Evolutionary conservation across 2,113 vertebrate genomes (phyloP).

Genomic region (Mungos mungo): DNA sequence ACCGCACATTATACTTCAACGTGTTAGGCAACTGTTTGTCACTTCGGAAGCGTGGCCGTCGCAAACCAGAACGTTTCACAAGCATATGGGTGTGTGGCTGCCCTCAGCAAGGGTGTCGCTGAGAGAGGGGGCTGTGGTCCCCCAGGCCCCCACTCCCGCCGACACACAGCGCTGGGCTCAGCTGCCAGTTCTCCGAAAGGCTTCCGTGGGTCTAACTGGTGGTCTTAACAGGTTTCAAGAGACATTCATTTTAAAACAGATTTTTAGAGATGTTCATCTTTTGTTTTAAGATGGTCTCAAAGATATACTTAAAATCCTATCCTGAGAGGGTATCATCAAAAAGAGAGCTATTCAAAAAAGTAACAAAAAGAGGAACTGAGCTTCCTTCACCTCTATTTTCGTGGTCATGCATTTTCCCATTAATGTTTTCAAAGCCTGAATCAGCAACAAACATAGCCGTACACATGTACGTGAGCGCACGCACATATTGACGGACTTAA

Average conservation of each 20-base stretch:
- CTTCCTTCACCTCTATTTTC: slow-evolving; percentile 24
- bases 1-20: accelerated
- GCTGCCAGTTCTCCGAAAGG: neutral
- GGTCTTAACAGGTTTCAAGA: neutral
- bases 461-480: neutral
- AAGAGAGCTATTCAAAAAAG: slow-evolving; percentile 61
- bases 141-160: accelerated
- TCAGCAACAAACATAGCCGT: slow-evolving; percentile 61
- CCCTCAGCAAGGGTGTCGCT: neutral
- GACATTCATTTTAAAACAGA: neutral
- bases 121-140: neutral
- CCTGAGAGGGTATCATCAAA: slow-evolving; percentile 47
- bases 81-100: neutral
- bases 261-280: neutral
- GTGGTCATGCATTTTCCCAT: neutral
- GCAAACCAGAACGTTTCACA: neutral
- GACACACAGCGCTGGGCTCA: too few relatives aligned
- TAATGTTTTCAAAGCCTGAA: slow-evolving; percentile 44
- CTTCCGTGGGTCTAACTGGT: neutral
- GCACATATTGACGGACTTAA: slow-evolving; percentile 29
- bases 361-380: slow-evolving; percentile 18
- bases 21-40: neutral
- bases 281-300: slow-evolving; percentile 48
- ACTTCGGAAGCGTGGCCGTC: neutral
- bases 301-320: slow-evolving; percentile 15